These are phyloP conservation scores for Megaceryle alcyon DNA, from an alignment of 2,797 vertebrate species.

Conservation along the genomic window DNA sequence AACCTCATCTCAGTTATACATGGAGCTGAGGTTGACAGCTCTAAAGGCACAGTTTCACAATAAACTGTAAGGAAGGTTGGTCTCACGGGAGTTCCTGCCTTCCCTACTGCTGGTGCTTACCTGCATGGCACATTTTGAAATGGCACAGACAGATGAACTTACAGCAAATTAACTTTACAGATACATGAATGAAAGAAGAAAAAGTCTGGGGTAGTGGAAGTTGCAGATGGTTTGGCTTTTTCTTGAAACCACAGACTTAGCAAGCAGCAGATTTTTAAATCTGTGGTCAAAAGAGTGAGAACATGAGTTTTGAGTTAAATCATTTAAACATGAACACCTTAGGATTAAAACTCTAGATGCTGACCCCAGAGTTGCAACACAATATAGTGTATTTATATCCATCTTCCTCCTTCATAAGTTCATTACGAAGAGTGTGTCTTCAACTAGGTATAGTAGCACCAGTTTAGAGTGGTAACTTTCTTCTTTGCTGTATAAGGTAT, in stretches of 20 bases:
- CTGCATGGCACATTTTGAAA: background rate
- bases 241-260: background rate
- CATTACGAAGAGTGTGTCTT: fast-evolving
- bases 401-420: background rate
- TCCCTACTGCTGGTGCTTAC: background rate
- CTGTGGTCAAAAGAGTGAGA: background rate
- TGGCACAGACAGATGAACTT: background rate
- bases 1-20: background rate
- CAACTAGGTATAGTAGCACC: background rate
- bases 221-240: background rate
- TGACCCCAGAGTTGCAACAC: background rate
- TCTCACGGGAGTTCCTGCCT: background rate
- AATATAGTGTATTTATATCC: background rate
- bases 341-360: background rate
- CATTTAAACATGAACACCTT: background rate
- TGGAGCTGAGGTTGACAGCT: background rate
- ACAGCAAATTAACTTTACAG: background rate
- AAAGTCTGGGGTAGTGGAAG: background rate
- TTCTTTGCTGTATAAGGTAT: background rate
- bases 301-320: background rate
- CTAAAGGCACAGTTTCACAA: background rate
- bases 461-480: background rate
- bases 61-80: background rate
- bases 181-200: background rate
- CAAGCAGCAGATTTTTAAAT: background rate